These are phyloP conservation scores for Leptocoma aspasia DNA, from an alignment of 2,113 vertebrate species.

Conservation along the genomic window DNA sequence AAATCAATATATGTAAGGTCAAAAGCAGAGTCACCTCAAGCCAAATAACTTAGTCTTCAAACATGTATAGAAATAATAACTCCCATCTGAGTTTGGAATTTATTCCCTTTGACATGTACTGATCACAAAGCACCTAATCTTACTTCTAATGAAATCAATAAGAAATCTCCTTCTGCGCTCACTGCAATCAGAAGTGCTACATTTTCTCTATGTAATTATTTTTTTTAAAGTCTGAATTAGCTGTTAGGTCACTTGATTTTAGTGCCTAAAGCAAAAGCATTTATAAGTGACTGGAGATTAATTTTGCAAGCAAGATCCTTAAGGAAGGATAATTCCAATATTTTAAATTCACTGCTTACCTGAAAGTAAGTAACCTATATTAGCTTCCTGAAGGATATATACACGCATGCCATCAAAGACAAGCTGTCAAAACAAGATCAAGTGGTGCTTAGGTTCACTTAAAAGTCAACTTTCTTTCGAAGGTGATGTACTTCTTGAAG, in stretches of 20 bases:
- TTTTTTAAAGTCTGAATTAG: conserved; percentile 7
- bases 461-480: conserved; percentile 33
- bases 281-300: conserved; percentile 23
- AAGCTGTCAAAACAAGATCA: conserved; percentile 58
- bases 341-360: conserved; percentile 18
- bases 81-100: background rate
- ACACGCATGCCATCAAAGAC: background rate
- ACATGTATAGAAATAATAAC: background rate
- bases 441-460: conserved; percentile 50
- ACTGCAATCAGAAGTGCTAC: background rate
- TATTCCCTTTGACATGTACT: background rate
- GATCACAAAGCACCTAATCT: background rate
- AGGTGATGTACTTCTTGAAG: conserved; percentile 12
- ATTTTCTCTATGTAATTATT: background rate
- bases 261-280: conserved; percentile 23
- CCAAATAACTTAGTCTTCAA: background rate
- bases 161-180: background rate
- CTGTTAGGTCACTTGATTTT: conserved; percentile 10
- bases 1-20: background rate
- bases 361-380: conserved; percentile 24
- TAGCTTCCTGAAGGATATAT: conserved; percentile 30
- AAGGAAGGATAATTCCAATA: conserved; percentile 33
- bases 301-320: conserved; percentile 11
- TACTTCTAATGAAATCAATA: background rate
- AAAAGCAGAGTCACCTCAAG: background rate